Evolutionary conservation across 2,113 vertebrate species (phyloP).

Genomic region (Jaculus jaculus): DNA sequence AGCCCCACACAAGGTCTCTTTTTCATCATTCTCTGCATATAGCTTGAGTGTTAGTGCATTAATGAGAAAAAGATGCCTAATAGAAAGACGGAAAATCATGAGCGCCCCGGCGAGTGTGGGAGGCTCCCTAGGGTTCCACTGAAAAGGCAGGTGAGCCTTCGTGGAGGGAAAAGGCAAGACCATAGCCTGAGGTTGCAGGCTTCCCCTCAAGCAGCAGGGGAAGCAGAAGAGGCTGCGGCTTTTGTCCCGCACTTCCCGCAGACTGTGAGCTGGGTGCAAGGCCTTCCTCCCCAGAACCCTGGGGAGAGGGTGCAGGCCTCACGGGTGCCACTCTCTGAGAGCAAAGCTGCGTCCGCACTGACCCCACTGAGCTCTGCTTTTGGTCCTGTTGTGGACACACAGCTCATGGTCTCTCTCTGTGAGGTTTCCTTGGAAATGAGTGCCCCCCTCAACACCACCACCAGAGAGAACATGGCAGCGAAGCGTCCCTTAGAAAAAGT

Average conservation of each 20-base stretch:
- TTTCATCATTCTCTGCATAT: slow-evolving; percentile 73
- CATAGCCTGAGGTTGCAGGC: not conserved
- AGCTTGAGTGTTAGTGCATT: slow-evolving; percentile 71
- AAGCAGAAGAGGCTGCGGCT: not conserved
- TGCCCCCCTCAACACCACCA: too few species aligned
- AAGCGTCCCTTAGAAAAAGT: slow-evolving; percentile 71
- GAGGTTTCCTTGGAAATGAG: not conserved
- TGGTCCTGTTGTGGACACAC: not conserved
- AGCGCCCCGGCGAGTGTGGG: not conserved
- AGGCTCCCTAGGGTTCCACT: slow-evolving; percentile 22
- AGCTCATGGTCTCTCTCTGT: not conserved
- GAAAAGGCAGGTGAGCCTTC: slow-evolving; percentile 60
- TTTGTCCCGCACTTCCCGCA: not conserved
- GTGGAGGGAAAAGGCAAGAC: not conserved
- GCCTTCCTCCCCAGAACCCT: not conserved
- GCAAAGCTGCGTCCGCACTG: not conserved
- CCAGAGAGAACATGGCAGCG: slow-evolving; percentile 53
- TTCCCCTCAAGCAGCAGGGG: not conserved
- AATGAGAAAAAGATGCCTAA: slow-evolving; percentile 78
- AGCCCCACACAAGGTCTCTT: slow-evolving; percentile 76
- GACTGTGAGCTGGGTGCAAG: not conserved
- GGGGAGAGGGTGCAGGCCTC: not conserved
- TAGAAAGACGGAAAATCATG: slow-evolving; percentile 68
- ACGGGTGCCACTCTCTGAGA: not conserved
- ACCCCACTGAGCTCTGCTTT: not conserved